A percentile compares a stretch with the other conserved stretches of the same genome.
phyloP scores from a whole-genome alignment of 1,140 invertebrate genomes.

The Wasmannia auropunctata region DNA sequence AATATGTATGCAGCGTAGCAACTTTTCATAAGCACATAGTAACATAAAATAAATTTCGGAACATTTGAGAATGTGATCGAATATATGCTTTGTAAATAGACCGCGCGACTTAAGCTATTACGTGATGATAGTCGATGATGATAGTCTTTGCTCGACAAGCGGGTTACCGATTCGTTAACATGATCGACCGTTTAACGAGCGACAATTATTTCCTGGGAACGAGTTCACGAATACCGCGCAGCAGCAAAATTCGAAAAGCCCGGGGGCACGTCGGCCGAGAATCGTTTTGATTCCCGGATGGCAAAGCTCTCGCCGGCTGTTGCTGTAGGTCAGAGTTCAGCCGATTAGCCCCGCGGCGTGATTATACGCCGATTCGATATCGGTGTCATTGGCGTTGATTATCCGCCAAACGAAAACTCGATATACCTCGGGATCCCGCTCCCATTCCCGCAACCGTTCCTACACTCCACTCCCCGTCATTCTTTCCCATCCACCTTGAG shows the following conservation, averaged over 20 bases:
- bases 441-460: not conserved
- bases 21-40: not conserved
- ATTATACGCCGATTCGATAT: slow-evolving; percentile 71
- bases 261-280: slow-evolving; percentile 39
- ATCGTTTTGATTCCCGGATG: slow-evolving; percentile 58
- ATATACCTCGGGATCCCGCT: slow-evolving; percentile 38
- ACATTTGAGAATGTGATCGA: not conserved
- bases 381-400: slow-evolving; percentile 71
- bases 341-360: slow-evolving; percentile 70
- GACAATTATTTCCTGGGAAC: slow-evolving; percentile 68
- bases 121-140: slow-evolving; percentile 37
- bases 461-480: not conserved
- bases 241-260: slow-evolving; percentile 66
- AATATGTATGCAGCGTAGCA: not conserved
- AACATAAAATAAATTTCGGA: not conserved
- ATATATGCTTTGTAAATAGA: slow-evolving; percentile 15
- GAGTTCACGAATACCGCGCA: slow-evolving; percentile 64
- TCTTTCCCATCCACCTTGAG: slow-evolving; percentile 10
- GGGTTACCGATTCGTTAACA: slow-evolving; percentile 58
- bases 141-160: slow-evolving; percentile 23
- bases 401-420: slow-evolving; percentile 72
- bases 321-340: slow-evolving; percentile 55
- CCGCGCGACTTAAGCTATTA: not conserved
- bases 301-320: slow-evolving; percentile 44
- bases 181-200: slow-evolving; percentile 52